Base-by-base conservation (phyloP, 1,140 invertebrate species). In the Chelonus insularis region DNA sequence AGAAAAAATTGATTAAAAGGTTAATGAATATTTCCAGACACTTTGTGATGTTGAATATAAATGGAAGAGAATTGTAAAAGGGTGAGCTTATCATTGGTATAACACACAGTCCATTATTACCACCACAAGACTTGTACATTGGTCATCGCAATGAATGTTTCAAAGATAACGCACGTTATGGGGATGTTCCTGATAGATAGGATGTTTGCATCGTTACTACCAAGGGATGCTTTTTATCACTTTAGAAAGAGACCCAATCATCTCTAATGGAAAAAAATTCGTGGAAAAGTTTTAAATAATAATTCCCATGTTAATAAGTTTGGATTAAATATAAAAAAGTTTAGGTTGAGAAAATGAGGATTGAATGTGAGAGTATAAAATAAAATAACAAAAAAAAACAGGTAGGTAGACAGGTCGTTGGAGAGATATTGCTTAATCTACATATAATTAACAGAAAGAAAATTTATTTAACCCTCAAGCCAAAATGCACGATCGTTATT, bases 361-460 rank as follows among this genome's bases (percentile, higher is more conserved):
- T n/a, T 9, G 51, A 32, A 48, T 7, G 20, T 12, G 20, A n/a
- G 37, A 11, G 34, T 39, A 23, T 20, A 43, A 16, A 41, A 39
- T 50, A 60, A 58, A 54, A 14, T 55, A 57, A 45, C 34, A 29
- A 47, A 59, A 6, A 57, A 29, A 58, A 11, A 34, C 0, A 61
- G 41, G 18, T n/a, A 57, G 23, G 25, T 21, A 58, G 57, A 60
- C 43, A 50, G 50, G 52, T 16, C 57, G 52, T 23, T 52, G 57
- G 54, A 76, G 72, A 73, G 68, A 79, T 76, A 75, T 79, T 75
- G 72, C 72, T 74, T 70, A 77, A 79, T 80, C 78, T 79, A 75
- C 76, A 78, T 79, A 68, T 79, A 68, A 79, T 80, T 77, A 77
- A 78, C 72, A 78, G 76, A 81, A 76, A 75, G 72, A 72, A 79